Conservation (phyloP, 53 echinoderm and acorn worm genomes). For the Echinometra lucunter region DNA sequence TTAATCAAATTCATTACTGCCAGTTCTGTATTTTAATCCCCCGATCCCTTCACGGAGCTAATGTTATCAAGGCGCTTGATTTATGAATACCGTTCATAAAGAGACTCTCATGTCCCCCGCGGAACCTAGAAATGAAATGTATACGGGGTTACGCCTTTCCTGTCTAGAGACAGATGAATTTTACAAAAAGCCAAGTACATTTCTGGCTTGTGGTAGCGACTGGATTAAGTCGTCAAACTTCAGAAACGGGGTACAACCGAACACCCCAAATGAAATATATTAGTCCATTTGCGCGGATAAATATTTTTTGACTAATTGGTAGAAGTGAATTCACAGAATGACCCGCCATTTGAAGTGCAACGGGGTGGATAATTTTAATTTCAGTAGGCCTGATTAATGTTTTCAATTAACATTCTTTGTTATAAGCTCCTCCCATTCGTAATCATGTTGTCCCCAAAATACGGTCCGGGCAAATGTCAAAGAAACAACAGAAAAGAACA, state of each 20-base stretch:
- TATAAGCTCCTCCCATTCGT: not conserved
- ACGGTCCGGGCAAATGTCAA: not conserved
- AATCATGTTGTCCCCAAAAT: not conserved
- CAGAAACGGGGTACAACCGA: not conserved
- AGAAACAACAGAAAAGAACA: not conserved
- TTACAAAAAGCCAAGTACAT: not conserved
- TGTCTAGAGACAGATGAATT: not conserved
- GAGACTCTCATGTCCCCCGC: constrained; percentile 3
- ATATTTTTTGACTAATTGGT: constrained; percentile 42
- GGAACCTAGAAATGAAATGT: constrained; percentile 4
- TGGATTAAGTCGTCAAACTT: not conserved
- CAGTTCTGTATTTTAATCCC: constrained; percentile 37
- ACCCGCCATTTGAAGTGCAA: constrained; percentile 10
- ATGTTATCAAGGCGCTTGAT: constrained; percentile 24
- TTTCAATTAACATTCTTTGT: constrained; percentile 15
- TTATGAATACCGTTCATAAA: constrained; percentile 22
- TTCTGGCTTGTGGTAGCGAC: not conserved
- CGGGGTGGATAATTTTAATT: constrained; percentile 42
- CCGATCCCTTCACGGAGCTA: not conserved
- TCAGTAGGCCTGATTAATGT: constrained; percentile 31
- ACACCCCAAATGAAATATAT: not conserved
- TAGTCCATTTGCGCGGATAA: constrained; percentile 30
- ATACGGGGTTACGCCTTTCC: not conserved
- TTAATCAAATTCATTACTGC: constrained; percentile 37
- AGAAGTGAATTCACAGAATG: not conserved